Conservation (phyloP, 2,113 vertebrate genomes). For the Hypanus sabinus region DNA sequence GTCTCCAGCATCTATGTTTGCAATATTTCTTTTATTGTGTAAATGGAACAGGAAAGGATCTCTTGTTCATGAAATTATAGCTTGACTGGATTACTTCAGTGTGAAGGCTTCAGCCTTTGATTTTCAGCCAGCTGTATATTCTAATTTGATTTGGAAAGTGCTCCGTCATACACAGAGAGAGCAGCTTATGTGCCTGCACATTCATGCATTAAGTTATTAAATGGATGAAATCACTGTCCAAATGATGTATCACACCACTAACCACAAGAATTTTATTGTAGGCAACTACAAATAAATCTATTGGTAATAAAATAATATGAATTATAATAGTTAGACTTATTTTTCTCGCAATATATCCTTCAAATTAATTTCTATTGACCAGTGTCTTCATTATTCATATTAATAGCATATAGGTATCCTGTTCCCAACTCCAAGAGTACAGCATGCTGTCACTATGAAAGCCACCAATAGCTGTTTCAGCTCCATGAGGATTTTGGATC, state of each 20-base stretch:
- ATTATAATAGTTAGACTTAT: background rate
- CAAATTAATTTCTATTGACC: background rate
- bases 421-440: background rate
- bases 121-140: background rate
- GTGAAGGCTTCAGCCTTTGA: background rate
- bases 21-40: background rate
- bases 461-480: background rate
- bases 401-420: background rate
- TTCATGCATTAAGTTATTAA: constrained; percentile 7
- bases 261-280: background rate
- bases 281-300: background rate
- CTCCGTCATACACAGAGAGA: background rate
- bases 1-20: background rate
- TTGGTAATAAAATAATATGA: background rate
- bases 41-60: background rate
- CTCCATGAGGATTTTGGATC: background rate
- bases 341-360: background rate
- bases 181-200: background rate
- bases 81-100: background rate
- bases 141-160: background rate
- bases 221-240: background rate
- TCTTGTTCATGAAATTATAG: background rate
- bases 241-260: constrained; percentile 7
- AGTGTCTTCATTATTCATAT: background rate
- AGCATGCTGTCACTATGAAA: background rate